A percentile compares a stretch with the other conserved stretches of the same genome.
Conservation (phyloP, 2,113 vertebrate species). For the Microcebus lehilahytsara region DNA sequence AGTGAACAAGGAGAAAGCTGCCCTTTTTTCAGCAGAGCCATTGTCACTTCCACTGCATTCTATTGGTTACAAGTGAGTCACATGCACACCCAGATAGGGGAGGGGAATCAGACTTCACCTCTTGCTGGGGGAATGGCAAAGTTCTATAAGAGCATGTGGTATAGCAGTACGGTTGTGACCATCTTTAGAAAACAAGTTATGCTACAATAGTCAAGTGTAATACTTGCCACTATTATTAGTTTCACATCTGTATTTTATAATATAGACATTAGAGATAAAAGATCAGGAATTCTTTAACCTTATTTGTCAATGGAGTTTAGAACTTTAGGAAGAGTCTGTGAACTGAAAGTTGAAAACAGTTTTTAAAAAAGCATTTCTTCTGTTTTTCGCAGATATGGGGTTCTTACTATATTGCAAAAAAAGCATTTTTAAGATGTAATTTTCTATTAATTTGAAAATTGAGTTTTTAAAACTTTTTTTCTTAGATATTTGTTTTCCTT, state of each 20-base stretch:
- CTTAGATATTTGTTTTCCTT: background rate
- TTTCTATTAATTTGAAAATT: conserved; percentile 33
- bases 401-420: no score
- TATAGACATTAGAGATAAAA: background rate
- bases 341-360: background rate
- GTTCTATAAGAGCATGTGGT: background rate
- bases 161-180: background rate
- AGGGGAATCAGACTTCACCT: background rate
- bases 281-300: background rate
- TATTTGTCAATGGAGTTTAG: background rate
- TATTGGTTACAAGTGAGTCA: background rate
- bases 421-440: background rate
- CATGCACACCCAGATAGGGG: background rate
- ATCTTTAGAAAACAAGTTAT: background rate
- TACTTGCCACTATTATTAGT: background rate
- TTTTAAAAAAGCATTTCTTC: background rate
- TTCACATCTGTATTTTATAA: conserved; percentile 7
- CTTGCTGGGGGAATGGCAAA: background rate
- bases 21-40: background rate
- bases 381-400: no score
- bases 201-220: background rate
- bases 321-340: background rate
- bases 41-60: background rate
- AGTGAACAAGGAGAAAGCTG: background rate
- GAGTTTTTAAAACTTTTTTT: background rate